phyloP scores from a whole-genome alignment of 2,797 vertebrate species.

The Microtus californicus region DNA sequence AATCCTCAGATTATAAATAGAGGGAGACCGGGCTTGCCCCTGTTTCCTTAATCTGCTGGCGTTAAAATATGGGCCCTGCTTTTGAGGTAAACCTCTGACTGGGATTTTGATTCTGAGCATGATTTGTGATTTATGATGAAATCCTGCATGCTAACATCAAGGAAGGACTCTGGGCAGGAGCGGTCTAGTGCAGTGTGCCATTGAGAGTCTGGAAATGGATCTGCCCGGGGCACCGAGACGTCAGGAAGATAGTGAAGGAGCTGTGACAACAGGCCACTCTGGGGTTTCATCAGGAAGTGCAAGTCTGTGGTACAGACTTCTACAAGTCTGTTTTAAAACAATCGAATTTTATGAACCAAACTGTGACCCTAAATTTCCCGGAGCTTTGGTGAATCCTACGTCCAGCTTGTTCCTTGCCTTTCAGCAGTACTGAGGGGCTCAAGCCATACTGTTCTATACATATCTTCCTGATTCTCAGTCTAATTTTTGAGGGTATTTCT shows the following conservation, averaged over 20 bases:
- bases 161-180: conserved; percentile 31
- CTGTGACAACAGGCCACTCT: background rate
- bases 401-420: background rate
- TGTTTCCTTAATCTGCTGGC: background rate
- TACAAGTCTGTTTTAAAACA: conserved; percentile 34
- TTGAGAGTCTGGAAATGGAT: background rate
- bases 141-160: background rate
- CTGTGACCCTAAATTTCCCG: background rate
- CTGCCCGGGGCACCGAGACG: background rate
- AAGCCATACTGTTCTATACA: background rate
- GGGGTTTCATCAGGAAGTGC: conserved; percentile 2
- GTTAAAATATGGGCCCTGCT: conserved; percentile 43
- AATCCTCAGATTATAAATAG: conserved; percentile 51
- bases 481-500: background rate
- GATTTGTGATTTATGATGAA: conserved; percentile 64
- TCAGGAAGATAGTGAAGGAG: conserved; percentile 20
- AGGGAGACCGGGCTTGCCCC: conserved; percentile 6
- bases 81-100: conserved; percentile 29
- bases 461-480: background rate
- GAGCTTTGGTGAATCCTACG: background rate
- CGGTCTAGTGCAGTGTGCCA: background rate
- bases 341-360: conserved; percentile 34
- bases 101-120: conserved; percentile 13
- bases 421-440: background rate
- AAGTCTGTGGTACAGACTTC: background rate